These are phyloP conservation scores for Stegastes partitus DNA, from an alignment of 2,113 vertebrate species.

Conservation along the genomic window DNA sequence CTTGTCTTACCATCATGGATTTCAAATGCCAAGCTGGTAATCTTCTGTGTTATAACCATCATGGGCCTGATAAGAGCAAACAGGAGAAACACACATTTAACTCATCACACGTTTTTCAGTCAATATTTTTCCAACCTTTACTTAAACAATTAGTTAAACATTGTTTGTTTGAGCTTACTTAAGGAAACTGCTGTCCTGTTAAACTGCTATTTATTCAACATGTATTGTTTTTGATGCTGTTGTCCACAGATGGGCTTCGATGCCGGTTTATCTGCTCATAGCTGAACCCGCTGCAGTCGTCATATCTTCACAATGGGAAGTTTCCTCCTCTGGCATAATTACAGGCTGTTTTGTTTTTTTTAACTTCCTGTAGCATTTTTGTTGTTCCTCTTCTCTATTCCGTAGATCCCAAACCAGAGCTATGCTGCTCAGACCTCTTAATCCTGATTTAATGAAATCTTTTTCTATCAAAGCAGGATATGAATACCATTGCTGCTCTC, in stretches of 20 bases:
- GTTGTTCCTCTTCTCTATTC: background rate
- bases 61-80: constrained; percentile 89
- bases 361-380: constrained; percentile 27
- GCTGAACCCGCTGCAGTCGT: background rate
- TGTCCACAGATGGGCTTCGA: constrained; percentile 1
- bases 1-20: constrained; percentile 93
- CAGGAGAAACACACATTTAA: background rate
- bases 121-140: background rate
- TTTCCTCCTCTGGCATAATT: constrained; percentile 30
- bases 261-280: background rate
- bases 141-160: background rate
- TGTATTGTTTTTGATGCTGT: background rate
- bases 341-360: constrained; percentile 6
- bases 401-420: background rate
- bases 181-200: background rate
- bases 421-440: background rate
- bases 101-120: background rate
- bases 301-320: constrained; percentile 5
- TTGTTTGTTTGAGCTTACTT: background rate
- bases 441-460: background rate
- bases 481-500: background rate
- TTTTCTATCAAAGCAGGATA: background rate
- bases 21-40: constrained; percentile 97
- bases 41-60: constrained; percentile 99
- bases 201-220: constrained; percentile 1